phyloP scores from a whole-genome alignment of 2,888 invertebrate species.

The Drymonia ruficornis region DNA sequence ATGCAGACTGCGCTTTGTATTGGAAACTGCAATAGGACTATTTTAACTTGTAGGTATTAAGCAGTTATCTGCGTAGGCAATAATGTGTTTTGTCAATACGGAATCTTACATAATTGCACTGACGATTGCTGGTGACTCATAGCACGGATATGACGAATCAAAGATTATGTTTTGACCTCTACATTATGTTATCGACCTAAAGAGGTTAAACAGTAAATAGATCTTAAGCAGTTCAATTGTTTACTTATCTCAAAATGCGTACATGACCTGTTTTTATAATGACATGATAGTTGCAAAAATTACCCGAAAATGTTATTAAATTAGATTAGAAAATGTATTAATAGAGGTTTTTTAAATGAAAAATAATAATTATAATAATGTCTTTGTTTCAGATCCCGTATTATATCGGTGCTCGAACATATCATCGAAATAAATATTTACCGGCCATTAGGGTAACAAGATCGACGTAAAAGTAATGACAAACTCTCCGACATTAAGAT shows the following conservation, averaged over 20 bases:
- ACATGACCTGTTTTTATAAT: too few relatives aligned
- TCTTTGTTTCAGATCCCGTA: conserved; percentile 69
- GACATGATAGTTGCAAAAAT: too few relatives aligned
- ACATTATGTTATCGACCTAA: conserved; percentile 8
- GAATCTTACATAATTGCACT: conserved; percentile 21
- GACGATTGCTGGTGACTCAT: conserved; percentile 44
- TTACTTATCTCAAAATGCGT: not conserved
- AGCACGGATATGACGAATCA: conserved; percentile 47
- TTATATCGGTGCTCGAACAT: conserved; percentile 51
- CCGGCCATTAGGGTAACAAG: conserved; percentile 51
- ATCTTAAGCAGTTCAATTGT: not conserved
- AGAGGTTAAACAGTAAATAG: not conserved
- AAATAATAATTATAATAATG: not conserved
- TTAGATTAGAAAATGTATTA: too few relatives aligned
- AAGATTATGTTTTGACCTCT: conserved; percentile 21
- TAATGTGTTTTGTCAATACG: not conserved
- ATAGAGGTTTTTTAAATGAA: too few relatives aligned
- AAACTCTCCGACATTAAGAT: conserved; percentile 55
- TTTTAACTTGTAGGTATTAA: not conserved
- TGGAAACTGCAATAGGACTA: too few relatives aligned
- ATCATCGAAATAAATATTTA: conserved; percentile 54
- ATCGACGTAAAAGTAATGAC: conserved; percentile 58
- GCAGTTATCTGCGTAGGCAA: not conserved
- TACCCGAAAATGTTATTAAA: too few relatives aligned
- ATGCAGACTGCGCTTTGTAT: not conserved